Conservation (phyloP, 2,113 vertebrate genomes). For the Tachysurus fulvidraco region DNA sequence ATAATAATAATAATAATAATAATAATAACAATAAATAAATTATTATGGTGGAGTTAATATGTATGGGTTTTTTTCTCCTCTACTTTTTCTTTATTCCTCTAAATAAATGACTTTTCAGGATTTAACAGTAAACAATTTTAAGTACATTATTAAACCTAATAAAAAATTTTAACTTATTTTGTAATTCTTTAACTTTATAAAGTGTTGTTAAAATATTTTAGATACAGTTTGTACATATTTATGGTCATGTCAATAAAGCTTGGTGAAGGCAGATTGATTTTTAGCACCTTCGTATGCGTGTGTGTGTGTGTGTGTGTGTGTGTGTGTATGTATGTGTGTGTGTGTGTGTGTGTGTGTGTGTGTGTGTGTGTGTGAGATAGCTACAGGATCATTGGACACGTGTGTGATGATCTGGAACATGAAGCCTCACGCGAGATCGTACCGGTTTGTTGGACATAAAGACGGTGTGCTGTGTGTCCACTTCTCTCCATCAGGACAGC, state of each 20-base stretch:
- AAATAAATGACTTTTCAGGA: not conserved
- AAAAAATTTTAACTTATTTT: not conserved
- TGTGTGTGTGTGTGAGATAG: constrained; percentile 67
- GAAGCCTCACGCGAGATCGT: constrained; percentile 89
- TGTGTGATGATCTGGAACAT: constrained; percentile 95
- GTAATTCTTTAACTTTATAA: not conserved
- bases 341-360: too few relatives aligned
- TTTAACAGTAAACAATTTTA: not conserved
- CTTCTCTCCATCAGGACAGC: constrained; percentile 93
- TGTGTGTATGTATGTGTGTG: too few relatives aligned
- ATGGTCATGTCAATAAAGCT: too few relatives aligned
- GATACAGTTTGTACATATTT: too few relatives aligned
- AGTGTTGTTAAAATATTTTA: too few relatives aligned
- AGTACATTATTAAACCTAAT: not conserved
- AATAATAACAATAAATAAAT: too few relatives aligned
- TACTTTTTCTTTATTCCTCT: not conserved
- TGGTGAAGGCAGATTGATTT: not conserved
- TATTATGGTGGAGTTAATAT: not conserved
- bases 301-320: too few relatives aligned
- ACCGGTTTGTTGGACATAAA: constrained; percentile 91
- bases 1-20: too few relatives aligned
- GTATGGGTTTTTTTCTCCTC: not conserved
- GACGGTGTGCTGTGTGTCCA: constrained; percentile 86
- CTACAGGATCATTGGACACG: constrained; percentile 89
- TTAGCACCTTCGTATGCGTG: too few relatives aligned